phyloP scores from a whole-genome alignment of 2,113 vertebrate species.

The Prunella himalayana region DNA sequence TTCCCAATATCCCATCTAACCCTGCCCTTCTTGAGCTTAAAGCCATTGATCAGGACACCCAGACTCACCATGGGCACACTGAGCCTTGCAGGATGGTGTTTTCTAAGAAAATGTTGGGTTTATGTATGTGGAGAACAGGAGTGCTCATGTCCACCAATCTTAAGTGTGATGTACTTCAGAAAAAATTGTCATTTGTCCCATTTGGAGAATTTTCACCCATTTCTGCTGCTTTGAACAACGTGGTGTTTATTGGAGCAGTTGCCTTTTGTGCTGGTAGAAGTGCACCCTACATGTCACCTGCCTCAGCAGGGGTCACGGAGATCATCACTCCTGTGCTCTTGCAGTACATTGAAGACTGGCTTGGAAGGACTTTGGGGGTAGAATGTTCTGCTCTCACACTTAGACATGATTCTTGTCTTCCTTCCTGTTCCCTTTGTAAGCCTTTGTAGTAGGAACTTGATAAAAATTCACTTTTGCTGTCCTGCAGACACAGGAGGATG shows the following conservation, averaged over 20 bases:
- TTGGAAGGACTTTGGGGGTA: background rate
- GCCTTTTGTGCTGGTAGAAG: background rate
- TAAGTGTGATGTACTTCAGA: background rate
- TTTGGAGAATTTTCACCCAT: background rate
- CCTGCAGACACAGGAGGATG: background rate
- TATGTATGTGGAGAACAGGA: background rate
- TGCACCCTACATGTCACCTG: background rate
- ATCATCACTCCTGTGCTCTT: background rate
- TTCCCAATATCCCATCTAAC: background rate
- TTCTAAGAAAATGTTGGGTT: background rate
- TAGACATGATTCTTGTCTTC: background rate
- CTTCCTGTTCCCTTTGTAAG: background rate
- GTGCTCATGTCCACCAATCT: background rate
- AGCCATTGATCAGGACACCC: background rate
- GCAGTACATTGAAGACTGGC: background rate
- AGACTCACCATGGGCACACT: background rate
- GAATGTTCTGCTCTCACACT: background rate
- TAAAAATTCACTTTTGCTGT: background rate
- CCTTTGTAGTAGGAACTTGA: background rate
- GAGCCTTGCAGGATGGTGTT: accelerated
- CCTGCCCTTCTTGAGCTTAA: background rate
- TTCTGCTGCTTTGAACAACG: background rate
- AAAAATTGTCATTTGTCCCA: background rate
- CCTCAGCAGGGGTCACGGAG: background rate
- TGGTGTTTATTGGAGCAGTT: background rate